Percentiles rank a stretch among this genome's conserved stretches.
phyloP scores from a whole-genome alignment of 2,888 invertebrate species.

The Rhingia rostrata region DNA sequence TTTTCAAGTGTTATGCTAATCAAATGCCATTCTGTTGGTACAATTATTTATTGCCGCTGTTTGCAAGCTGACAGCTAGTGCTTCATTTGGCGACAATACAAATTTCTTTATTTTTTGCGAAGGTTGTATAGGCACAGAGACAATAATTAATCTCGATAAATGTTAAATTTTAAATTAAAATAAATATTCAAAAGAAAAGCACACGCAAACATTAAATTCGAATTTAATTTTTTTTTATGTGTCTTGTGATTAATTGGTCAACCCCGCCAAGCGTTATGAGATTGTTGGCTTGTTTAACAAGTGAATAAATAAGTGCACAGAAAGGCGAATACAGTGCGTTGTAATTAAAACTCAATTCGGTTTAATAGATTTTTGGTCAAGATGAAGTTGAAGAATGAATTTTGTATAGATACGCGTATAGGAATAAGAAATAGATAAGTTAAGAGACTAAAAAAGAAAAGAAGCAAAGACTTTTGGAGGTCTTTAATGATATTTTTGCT shows the following conservation, averaged over 20 bases:
- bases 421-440: constrained; percentile 13
- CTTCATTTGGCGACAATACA: constrained; percentile 55
- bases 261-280: constrained; percentile 29
- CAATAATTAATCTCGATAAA: constrained; percentile 40
- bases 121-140: constrained; percentile 14
- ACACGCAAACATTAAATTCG: constrained; percentile 41
- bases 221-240: constrained; percentile 47
- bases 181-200: background rate
- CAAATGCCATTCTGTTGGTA: constrained; percentile 50
- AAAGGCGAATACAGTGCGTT: background rate
- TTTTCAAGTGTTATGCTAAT: constrained; percentile 52
- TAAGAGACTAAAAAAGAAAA: background rate
- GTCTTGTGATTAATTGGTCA: constrained; percentile 31
- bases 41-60: constrained; percentile 51
- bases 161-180: constrained; percentile 18
- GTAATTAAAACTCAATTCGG: constrained; percentile 24
- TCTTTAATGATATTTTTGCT: background rate
- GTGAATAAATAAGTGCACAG: constrained; percentile 50
- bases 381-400: background rate
- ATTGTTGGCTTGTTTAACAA: constrained; percentile 56
- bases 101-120: background rate
- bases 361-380: background rate
- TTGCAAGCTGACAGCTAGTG: constrained; percentile 31
- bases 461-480: background rate
- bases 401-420: background rate